A percentile compares a stretch with the other conserved stretches of the same genome.
Evolutionary conservation across 1,140 invertebrate genomes (phyloP).

Genomic region (Brachionus koreanus): DNA sequence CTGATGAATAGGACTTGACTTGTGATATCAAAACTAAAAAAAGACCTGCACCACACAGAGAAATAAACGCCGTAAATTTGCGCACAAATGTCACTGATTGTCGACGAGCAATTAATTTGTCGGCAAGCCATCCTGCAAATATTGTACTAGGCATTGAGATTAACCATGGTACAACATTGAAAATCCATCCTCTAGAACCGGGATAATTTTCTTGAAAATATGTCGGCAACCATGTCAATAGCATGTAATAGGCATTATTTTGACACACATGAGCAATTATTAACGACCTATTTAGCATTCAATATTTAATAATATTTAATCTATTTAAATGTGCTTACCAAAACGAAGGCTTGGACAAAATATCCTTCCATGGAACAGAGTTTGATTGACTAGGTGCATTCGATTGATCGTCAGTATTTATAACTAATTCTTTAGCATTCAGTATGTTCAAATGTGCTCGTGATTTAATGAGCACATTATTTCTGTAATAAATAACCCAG

Average conservation of each 20-base stretch:
- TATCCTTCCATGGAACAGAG: slow-evolving; percentile 62
- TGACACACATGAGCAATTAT: slow-evolving; percentile 70
- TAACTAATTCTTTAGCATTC: slow-evolving; percentile 47
- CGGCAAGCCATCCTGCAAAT: slow-evolving; percentile 66
- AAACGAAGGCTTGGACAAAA: slow-evolving; percentile 64
- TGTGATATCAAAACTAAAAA: slow-evolving; percentile 65
- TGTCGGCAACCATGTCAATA: slow-evolving; percentile 72
- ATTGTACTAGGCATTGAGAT: slow-evolving; percentile 67
- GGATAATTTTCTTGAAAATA: slow-evolving; percentile 73
- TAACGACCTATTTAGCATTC: slow-evolving; percentile 64
- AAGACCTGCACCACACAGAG: slow-evolving; percentile 64
- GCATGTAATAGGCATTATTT: slow-evolving; percentile 71
- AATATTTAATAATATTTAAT: neutral
- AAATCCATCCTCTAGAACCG: slow-evolving; percentile 66
- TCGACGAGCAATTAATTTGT: slow-evolving; percentile 62
- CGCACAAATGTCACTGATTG: slow-evolving; percentile 59
- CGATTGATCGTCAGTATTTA: slow-evolving; percentile 31
- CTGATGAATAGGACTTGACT: slow-evolving; percentile 58
- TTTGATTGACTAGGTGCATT: neutral
- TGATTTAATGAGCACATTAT: slow-evolving; percentile 31
- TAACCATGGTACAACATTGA: slow-evolving; percentile 72
- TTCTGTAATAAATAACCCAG: slow-evolving; percentile 40
- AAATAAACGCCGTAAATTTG: slow-evolving; percentile 62
- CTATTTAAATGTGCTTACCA: slow-evolving; percentile 58
- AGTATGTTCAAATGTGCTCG: slow-evolving; percentile 10